Conservation (phyloP, 2,113 vertebrate species). For the Aegotheles bennettii region DNA sequence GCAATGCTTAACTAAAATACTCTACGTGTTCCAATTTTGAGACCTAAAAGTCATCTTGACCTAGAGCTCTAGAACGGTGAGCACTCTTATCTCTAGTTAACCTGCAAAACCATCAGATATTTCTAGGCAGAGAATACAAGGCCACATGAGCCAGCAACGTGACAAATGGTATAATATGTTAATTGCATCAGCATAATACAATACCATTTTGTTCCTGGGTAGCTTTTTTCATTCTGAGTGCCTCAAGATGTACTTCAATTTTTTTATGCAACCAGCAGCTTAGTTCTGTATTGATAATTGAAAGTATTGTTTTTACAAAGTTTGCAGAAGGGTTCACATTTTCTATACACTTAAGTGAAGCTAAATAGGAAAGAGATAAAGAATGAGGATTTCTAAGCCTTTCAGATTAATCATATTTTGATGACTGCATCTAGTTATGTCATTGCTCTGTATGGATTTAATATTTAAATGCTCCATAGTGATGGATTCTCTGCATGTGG, state of each 20-base stretch:
- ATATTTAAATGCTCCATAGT: not conserved
- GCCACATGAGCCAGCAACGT: not conserved
- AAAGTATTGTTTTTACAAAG: not conserved
- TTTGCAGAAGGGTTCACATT: not conserved
- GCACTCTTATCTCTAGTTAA: not conserved
- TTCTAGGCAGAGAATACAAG: not conserved
- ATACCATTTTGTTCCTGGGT: not conserved
- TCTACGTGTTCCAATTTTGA: not conserved
- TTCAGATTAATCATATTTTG: not conserved
- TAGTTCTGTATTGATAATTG: not conserved
- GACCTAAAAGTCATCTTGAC: not conserved
- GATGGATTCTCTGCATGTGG: not conserved
- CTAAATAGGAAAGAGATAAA: not conserved
- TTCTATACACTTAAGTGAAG: not conserved
- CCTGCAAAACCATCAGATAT: not conserved
- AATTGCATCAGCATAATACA: not conserved
- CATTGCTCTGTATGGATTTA: not conserved
- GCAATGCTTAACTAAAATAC: not conserved
- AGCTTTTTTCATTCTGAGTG: not conserved
- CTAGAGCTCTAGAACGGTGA: not conserved
- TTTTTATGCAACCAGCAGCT: not conserved
- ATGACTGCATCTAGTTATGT: not conserved
- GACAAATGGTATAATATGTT: not conserved
- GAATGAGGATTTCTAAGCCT: not conserved
- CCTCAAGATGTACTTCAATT: not conserved